Evolutionary conservation across 2,797 vertebrate genomes (phyloP), one percentile per base, ranked within the genome.

Genomic region (Tragopan temminckii): DNA sequence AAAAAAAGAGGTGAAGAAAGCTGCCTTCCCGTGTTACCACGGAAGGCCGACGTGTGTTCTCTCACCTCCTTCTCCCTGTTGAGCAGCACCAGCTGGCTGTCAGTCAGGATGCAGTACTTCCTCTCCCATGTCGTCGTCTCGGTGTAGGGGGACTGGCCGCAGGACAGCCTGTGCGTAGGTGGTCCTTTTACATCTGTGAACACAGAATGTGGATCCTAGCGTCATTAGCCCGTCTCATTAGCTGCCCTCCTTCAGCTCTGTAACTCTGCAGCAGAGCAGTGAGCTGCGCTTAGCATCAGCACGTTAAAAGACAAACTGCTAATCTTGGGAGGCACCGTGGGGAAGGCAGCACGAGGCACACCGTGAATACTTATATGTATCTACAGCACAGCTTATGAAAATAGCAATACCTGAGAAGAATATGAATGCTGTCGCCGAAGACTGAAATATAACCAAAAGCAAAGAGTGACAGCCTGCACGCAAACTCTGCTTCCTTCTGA

Each of bases 51-150:
- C 0, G 0, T 2, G 66, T 48, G 48, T 19, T n/a, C 43, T 81
- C 98, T 98, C 76, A 99, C 99, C 98, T 99, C 99, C 43, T 99
- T 98, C 59, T 99, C 98, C 94, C 96, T 98, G 98, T 98, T 98
- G 88, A 99, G 97, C 97, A 99, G 98, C 90, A 99, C 98, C 80
- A 99, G 98, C 97, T 99, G 99, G 97, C 97, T 99, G 97, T 99
- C 99, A 0, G 99, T 99, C 96, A 99, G 98, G 96, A 99, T 98
- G 97, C 99, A 99, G 96, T 98, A 99, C 84, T 98, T 99, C 95
- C 98, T 98, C 84, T 99, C 98, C 99, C 99, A 99, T 93, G 98
- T 96, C 16, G 98, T 97, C 4, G 97, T 97, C 80, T 99, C 98
- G 0, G 97, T 97, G 97, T 98, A 98, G 20, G 99, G 98, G 9